phyloP scores from a whole-genome alignment of 2,888 invertebrate genomes.

The Diarsia rubi region DNA sequence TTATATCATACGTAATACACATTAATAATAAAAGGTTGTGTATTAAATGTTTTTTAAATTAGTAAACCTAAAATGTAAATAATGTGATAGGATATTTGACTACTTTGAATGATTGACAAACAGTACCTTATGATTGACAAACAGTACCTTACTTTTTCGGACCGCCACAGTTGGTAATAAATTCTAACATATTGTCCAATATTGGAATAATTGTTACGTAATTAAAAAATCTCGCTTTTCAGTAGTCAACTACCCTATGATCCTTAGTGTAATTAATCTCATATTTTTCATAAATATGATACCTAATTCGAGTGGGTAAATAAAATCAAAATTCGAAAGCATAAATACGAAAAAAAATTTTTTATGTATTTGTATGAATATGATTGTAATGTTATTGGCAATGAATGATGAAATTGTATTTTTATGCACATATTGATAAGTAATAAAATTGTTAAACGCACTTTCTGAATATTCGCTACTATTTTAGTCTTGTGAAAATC shows the following conservation, averaged over 20 bases:
- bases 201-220: background rate
- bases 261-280: conserved; percentile 22
- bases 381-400: conserved; percentile 54
- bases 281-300: conserved; percentile 8
- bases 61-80: conserved; percentile 24
- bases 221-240: background rate
- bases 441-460: conserved; percentile 71
- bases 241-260: conserved; percentile 8
- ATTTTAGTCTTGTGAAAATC: conserved; percentile 58
- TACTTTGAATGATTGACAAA: conserved; percentile 9
- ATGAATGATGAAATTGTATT: conserved; percentile 72
- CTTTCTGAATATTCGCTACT: conserved; percentile 67
- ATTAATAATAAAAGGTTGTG: conserved; percentile 58
- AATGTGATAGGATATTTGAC: conserved; percentile 31
- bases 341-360: conserved; percentile 28
- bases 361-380: conserved; percentile 29
- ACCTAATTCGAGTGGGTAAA: conserved; percentile 41
- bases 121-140: background rate
- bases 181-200: background rate
- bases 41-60: conserved; percentile 49
- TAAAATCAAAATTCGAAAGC: conserved; percentile 50
- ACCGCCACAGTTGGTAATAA: background rate
- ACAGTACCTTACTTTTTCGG: background rate
- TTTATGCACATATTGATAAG: conserved; percentile 74
- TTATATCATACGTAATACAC: conserved; percentile 15